Evolutionary conservation across 2,113 vertebrate species (phyloP), one percentile per base, ranked within the genome.

Genomic region (Vulpes lagopus): DNA sequence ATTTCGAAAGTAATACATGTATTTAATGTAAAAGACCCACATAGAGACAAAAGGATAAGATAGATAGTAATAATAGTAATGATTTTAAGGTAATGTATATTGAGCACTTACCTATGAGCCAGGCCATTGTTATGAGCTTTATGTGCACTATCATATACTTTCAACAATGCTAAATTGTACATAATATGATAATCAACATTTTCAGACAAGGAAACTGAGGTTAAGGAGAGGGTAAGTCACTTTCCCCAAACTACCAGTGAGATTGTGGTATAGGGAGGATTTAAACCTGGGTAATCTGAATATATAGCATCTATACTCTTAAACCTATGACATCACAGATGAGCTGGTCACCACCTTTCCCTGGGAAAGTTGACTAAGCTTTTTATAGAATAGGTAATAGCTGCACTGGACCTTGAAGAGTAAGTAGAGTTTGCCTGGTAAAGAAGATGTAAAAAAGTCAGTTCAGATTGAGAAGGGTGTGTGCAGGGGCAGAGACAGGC

Each of bases 181-280:
- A 49, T 25, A 20, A 38, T 79, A 3, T 88, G 51, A 60, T 80
- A 89, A n/a, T 25, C 15, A 81, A 3, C 20, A 8, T 83, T 95
- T 90, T 87, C 22, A 38, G 78, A 79, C 69, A 73, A 97, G 64
- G 51, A 93, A 96, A 78, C 43, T 69, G 92, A 88, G 69, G 49
- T 71, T 38, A 25, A 25, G 17, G 65, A 91, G 53, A 91, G 57
- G 15, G 51, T 74, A 65, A 74, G 10, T 88, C 74, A 64, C 53
- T 88, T 76, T 67, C 53, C 19, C 30, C 17, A 38, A 95, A 88
- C 57, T 22, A 60, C 25, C 51, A 73, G 32, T 38, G 38, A 25
- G 62, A 73, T 11, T 73, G 53, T 69, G 69, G 55, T 64, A 0
- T 9, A 57, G 19, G 20, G 22, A 57, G 35, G 5, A 53, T 91